These are phyloP conservation scores for Triplophysa yarkandensis DNA, from an alignment of 2,797 vertebrate species.

Conservation along the genomic window DNA sequence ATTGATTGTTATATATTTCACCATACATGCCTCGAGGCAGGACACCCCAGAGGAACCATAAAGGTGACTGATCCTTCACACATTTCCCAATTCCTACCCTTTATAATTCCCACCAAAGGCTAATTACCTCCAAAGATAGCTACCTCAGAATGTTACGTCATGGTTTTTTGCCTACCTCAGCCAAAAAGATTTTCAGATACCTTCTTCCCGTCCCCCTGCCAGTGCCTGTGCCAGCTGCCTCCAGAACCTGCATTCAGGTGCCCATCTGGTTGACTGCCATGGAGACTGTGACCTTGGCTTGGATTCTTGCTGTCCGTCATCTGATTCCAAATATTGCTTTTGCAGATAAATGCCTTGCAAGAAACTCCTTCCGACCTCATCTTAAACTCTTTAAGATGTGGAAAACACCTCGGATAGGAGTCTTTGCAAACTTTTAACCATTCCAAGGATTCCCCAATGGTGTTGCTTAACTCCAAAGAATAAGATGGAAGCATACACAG, in stretches of 20 bases:
- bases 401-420: constrained; percentile 4
- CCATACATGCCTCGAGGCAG: constrained; percentile 62
- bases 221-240: constrained; percentile 62
- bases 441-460: constrained; percentile 28
- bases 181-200: constrained; percentile 54
- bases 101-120: constrained; percentile 55
- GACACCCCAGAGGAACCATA: constrained; percentile 57
- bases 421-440: constrained; percentile 15
- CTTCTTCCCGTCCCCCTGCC: constrained; percentile 48
- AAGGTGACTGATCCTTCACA: constrained; percentile 30
- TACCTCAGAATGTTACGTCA: constrained; percentile 74
- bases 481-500: constrained; percentile 35
- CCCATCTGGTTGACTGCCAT: constrained; percentile 63
- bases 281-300: constrained; percentile 58
- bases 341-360: constrained; percentile 42
- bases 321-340: constrained; percentile 39
- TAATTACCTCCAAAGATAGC: constrained; percentile 73
- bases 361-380: not conserved
- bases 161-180: constrained; percentile 66
- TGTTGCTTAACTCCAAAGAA: constrained; percentile 50
- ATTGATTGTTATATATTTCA: constrained; percentile 61
- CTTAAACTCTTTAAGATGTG: constrained; percentile 7
- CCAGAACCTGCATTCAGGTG: constrained; percentile 52
- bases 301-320: constrained; percentile 34
- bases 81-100: constrained; percentile 25